A percentile compares a stretch with the other conserved stretches of the same genome.
phyloP scores from a whole-genome alignment of 2,888 invertebrate species.

The Limnephilus rhombicus region DNA sequence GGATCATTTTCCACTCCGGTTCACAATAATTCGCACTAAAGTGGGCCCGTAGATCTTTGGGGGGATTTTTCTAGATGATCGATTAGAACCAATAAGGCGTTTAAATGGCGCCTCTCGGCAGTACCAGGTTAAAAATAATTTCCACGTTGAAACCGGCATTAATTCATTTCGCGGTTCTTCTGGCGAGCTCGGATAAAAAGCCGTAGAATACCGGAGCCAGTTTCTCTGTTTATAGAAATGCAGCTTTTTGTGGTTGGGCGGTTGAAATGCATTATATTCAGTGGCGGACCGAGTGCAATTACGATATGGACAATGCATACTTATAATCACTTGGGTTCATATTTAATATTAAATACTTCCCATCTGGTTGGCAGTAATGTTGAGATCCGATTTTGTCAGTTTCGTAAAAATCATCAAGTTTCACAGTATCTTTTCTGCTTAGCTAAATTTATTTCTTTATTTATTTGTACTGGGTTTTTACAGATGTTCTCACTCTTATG shows the following conservation, averaged over 20 bases:
- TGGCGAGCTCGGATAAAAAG: constrained; percentile 7
- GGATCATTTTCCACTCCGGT: background rate
- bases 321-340: too few relatives aligned
- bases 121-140: constrained; percentile 5
- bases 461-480: too few relatives aligned
- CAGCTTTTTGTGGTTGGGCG: constrained; percentile 17
- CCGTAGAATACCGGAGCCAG: constrained; percentile 31
- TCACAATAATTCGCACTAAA: background rate
- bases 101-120: background rate
- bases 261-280: constrained; percentile 11
- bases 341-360: background rate
- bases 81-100: background rate
- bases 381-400: background rate
- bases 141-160: background rate
- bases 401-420: background rate
- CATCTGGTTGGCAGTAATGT: background rate
- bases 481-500: too few relatives aligned
- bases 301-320: background rate
- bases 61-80: background rate
- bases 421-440: too few relatives aligned
- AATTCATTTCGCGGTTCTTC: constrained; percentile 2
- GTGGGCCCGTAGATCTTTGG: background rate
- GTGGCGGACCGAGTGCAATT: background rate
- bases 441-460: too few relatives aligned
- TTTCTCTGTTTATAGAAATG: constrained; percentile 31